Percentiles rank a stretch among this genome's conserved stretches.
phyloP scores from a whole-genome alignment of 2,113 vertebrate species.

The Lampris incognitus region DNA sequence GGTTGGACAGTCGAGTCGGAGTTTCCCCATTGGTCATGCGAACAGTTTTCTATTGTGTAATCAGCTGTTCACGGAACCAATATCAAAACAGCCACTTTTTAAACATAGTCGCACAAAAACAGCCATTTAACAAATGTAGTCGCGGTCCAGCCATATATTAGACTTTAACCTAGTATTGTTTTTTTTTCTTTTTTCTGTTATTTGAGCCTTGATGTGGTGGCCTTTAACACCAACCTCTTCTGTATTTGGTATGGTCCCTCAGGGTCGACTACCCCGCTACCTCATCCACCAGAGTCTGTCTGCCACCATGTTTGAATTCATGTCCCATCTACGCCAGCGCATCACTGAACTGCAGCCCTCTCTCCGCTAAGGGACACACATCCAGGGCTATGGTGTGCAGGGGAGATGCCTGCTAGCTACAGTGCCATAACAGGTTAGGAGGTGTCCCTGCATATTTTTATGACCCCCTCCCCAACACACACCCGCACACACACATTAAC shows the following conservation, averaged over 20 bases:
- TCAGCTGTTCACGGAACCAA: no score
- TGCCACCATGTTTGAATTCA: slow-evolving; percentile 97
- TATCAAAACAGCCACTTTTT: no score
- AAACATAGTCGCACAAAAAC: no score
- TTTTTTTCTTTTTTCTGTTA: not conserved
- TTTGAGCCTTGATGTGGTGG: no score
- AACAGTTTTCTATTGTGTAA: no score
- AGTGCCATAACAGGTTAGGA: slow-evolving; percentile 13
- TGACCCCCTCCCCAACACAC: no score
- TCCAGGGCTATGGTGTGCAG: slow-evolving; percentile 26
- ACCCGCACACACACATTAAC: no score
- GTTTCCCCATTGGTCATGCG: no score
- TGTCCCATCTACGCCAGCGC: slow-evolving; percentile 90
- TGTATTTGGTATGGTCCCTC: not conserved
- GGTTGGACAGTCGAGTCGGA: no score
- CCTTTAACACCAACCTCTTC: not conserved
- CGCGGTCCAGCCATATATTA: no score
- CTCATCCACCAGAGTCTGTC: slow-evolving; percentile 96
- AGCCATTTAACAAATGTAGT: no score
- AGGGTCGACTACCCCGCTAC: slow-evolving; percentile 96
- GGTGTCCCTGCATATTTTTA: not conserved
- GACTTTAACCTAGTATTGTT: no score
- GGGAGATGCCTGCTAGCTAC: not conserved
- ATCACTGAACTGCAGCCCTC: slow-evolving; percentile 79
- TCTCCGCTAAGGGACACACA: slow-evolving; percentile 29